A percentile compares a stretch with the other conserved stretches of the same genome.
Conservation (phyloP, 2,113 vertebrate species). For the Delphinapterus leucas region DNA sequence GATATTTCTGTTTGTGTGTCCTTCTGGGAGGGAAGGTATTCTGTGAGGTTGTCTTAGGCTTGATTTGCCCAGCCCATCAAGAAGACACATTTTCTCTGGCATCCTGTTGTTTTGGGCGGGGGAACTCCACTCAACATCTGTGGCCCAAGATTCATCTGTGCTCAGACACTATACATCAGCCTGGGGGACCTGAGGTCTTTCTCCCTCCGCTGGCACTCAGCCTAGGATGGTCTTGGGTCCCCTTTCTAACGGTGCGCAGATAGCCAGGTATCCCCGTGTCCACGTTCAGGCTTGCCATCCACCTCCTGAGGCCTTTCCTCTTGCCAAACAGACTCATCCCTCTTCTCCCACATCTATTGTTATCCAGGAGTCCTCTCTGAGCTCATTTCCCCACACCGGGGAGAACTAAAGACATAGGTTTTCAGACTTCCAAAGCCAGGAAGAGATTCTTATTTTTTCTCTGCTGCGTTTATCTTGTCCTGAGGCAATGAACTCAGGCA, state of each 20-base stretch:
- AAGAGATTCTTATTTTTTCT: constrained; percentile 7
- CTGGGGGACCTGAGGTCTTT: neutral
- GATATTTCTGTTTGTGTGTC: neutral
- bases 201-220: neutral
- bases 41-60: neutral
- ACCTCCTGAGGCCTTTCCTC: neutral
- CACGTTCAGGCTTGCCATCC: neutral
- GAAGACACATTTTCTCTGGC: neutral
- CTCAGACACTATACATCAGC: neutral
- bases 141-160: neutral
- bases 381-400: neutral
- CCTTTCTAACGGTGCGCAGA: accelerated
- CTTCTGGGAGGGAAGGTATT: neutral
- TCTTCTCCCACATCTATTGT: neutral
- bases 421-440: neutral
- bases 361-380: neutral
- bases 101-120: neutral
- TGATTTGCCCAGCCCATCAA: neutral
- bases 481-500: neutral
- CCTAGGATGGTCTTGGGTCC: neutral
- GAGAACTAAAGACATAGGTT: neutral
- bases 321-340: neutral
- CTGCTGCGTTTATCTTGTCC: neutral
- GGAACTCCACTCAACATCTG: neutral
- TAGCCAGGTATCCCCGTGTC: no score